Evolutionary conservation across 1,140 invertebrate species (phyloP), one percentile per base, ranked within the genome.

Genomic region (Lepidotrigona ventralis): DNA sequence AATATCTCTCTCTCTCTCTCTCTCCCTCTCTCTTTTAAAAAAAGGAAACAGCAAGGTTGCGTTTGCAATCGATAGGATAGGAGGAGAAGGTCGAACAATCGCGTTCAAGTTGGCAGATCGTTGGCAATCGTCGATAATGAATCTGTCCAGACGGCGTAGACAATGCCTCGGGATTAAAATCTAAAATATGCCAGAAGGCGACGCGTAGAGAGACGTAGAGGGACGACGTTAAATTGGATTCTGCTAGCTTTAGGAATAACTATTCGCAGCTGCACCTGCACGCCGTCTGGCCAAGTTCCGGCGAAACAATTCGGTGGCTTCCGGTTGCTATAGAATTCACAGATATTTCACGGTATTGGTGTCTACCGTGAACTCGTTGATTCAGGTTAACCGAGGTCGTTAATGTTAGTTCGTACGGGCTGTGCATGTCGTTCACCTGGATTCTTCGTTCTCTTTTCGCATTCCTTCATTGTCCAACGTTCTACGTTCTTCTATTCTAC

Each of bases 311-410:
- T 84, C 86, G 64, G 81, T 74, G 78, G 84, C 68, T 89, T 89
- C 75, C 69, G 84, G 66, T 69, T 72, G 21, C 46, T 69, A 63
- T 79, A 69, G 76, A 89, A 79, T 86, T 86, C 60, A 54, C 58
- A 85, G 88, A 87, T 87, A 89, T 89, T 89, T 89, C 82, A 87
- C 82, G 54, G 78, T 72, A 84, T 89, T 85, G 88, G 79, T 82
- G 81, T 79, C 79, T 76, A 64, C 63, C 23, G 71, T 71, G 78
- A 79, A 63, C 68, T 78, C 69, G 56, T 81, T 63, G 79, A 60
- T 66, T n/a, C 64, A 73, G 85, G 83, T 89, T 83, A 89, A 87
- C 79, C 76, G 54, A 74, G 79, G 64, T 87, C 69, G 79, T 86
- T 89, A 87, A 89, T 84, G 85, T 81, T 85, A 73, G 83, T 73